Evolutionary conservation across 23 tunicate genomes (phyloP).

Genomic region (Styela clava): DNA sequence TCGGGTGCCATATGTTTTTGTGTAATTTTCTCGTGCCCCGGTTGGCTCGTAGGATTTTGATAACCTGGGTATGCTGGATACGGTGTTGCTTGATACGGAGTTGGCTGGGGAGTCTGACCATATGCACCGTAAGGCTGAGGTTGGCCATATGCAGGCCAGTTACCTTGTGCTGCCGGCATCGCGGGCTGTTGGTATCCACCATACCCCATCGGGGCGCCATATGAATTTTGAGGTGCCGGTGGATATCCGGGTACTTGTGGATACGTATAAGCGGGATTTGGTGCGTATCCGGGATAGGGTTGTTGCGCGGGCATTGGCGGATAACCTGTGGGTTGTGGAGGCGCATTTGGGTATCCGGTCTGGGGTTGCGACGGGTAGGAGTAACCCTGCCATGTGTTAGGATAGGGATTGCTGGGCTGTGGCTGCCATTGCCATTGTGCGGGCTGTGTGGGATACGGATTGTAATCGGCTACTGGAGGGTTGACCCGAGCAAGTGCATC

Average conservation of each 20-base stretch:
- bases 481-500: neutral
- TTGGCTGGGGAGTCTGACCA: neutral
- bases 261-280: neutral
- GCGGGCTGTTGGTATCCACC: neutral
- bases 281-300: neutral
- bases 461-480: neutral
- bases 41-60: neutral
- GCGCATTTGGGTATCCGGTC: neutral
- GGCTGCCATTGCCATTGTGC: neutral
- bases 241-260: neutral
- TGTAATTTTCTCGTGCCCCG: neutral
- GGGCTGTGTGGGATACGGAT: neutral
- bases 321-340: neutral
- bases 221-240: neutral
- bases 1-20: neutral
- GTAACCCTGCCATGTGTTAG: neutral
- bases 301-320: constrained; percentile 2
- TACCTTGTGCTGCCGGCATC: neutral
- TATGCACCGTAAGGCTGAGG: neutral
- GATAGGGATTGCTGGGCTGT: neutral
- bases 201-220: neutral
- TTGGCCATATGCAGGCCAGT: constrained; percentile 4
- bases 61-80: constrained; percentile 2
- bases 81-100: neutral
- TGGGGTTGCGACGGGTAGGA: neutral